A percentile compares a stretch with the other conserved stretches of the same genome.
phyloP scores from a whole-genome alignment of 2,113 vertebrate species.

The Ammodytes dubius region DNA sequence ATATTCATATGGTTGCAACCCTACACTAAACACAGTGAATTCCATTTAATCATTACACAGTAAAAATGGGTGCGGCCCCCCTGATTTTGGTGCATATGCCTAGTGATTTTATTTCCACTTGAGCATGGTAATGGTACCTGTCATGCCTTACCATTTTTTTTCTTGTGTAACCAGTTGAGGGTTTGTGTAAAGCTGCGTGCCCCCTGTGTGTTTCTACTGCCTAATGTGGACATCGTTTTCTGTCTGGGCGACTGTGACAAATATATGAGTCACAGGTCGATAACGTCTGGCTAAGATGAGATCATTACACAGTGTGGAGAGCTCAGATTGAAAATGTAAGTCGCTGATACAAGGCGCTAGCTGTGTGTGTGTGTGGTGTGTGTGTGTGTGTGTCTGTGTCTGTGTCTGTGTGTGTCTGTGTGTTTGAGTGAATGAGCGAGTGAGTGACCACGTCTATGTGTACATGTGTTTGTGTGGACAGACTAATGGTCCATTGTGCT shows the following conservation, averaged over 20 bases:
- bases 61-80: neutral
- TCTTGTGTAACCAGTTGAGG: conserved; percentile 16
- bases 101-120: conserved; percentile 10
- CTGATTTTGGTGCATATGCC: neutral
- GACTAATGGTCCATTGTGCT: conserved; percentile 76
- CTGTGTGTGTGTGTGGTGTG: conserved; percentile 36
- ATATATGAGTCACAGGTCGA: conserved; percentile 78
- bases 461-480: conserved; percentile 44
- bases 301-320: conserved; percentile 71
- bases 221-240: conserved; percentile 71
- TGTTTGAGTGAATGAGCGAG: neutral
- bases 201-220: conserved; percentile 41
- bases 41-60: neutral
- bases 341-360: conserved; percentile 53
- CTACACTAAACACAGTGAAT: neutral
- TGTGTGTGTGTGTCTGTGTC: conserved; percentile 40
- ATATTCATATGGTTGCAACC: neutral
- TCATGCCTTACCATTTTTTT: conserved; percentile 15
- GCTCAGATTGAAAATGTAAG: conserved; percentile 74
- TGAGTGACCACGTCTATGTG: conserved; percentile 9
- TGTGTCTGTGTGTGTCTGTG: conserved; percentile 33
- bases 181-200: conserved; percentile 40
- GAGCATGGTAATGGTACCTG: neutral
- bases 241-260: conserved; percentile 69
- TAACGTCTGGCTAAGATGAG: conserved; percentile 76